Conservation (phyloP, 2,113 vertebrate genomes). For the Nothobranchius furzeri region DNA sequence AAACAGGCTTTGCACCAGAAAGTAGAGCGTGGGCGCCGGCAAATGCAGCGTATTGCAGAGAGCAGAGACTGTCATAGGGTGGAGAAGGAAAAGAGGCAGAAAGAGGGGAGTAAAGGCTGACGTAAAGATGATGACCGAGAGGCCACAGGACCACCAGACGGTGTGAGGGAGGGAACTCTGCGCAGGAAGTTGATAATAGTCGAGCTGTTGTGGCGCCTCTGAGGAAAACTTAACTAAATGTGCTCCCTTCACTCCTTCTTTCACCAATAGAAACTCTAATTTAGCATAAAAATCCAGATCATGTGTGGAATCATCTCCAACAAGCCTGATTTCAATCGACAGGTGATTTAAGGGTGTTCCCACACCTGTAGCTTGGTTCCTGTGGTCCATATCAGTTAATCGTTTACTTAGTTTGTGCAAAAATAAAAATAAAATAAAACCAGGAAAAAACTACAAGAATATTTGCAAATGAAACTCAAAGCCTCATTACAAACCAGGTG, state of each 20-base stretch:
- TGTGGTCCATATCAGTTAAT: no score
- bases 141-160: conserved; percentile 11
- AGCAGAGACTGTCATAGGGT: neutral
- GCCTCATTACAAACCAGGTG: no score
- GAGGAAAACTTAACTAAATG: conserved; percentile 28
- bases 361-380: no score
- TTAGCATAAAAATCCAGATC: neutral
- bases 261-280: neutral
- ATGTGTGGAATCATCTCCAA: no score
- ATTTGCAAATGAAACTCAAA: no score
- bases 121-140: neutral
- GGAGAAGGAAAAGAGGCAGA: neutral
- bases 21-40: neutral
- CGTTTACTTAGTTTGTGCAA: no score
- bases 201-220: conserved; percentile 45
- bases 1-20: conserved; percentile 16
- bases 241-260: neutral
- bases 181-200: conserved; percentile 52
- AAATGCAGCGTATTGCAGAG: neutral
- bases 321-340: no score
- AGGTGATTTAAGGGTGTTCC: no score
- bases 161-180: conserved; percentile 27
- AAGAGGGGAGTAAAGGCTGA: conserved; percentile 7
- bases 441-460: no score
- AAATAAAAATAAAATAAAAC: no score